Base-by-base conservation (phyloP, 2,797 vertebrate species). In the Erpetoichthys calabaricus region DNA sequence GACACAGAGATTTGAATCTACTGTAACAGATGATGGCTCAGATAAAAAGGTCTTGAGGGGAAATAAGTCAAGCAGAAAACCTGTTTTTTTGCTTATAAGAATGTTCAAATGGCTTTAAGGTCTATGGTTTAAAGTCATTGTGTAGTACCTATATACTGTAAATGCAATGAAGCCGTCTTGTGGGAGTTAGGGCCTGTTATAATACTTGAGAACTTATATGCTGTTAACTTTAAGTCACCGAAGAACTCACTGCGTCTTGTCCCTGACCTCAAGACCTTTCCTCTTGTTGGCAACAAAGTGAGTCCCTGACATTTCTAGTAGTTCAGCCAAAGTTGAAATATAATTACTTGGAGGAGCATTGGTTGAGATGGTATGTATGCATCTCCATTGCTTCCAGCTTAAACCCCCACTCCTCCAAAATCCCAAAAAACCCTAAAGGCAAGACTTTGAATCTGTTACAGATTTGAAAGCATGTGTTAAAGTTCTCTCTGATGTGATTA, bases 241-340 rank as follows among this genome's bases (percentile, higher is more conserved):
- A 7, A 8, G 41, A 42, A 7, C 41, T 42, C 44, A 42, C 41
- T n/a, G 61, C 59, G 52, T 66, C 65, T 58, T 54, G 66, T 60
- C 59, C 55, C 68, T 70, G 77, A 77, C 76, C 77, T 42, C 64
- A 5, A 5, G 70, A 71, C 74, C 80, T 77, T 81, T 67, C 76
- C 62, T 69, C 67, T 68, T 6, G 67, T 63, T 77, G 82, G 81
- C 81, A 81, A 80, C 54, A 10, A 4, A 50, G 68, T 60, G 67
- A 67, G 45, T 75, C 70, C 75, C 74, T 82, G 79, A 80, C 75
- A 76, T 79, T 76, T 63, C 51, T 45, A 44, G 4, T 55, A 67
- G 83, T 79, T 84, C 82, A 83, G 81, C 79, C 77, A 82, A 63
- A 82, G 83, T 77, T 83, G 79, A 83, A 70, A 71, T 77, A 76